Evolutionary conservation across 2,888 invertebrate genomes (phyloP).

Genomic region (Rambutsinella grinnellia): DNA sequence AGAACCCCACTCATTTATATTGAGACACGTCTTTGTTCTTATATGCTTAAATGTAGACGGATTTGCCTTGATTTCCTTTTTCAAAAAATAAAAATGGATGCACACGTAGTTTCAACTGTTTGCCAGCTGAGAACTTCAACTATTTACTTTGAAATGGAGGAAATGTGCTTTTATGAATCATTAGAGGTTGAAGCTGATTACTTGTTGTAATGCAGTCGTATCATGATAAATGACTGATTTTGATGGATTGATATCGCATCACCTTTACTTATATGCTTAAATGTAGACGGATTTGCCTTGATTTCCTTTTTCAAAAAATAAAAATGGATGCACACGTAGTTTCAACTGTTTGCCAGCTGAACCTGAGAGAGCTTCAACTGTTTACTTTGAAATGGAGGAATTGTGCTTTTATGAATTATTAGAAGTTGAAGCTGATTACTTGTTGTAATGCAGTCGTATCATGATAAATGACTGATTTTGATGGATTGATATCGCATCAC

Average conservation of each 20-base stretch:
- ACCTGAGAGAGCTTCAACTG: too few relatives aligned
- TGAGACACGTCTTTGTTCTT: too few relatives aligned
- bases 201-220: neutral
- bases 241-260: conserved; percentile 48
- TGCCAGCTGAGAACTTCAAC: neutral
- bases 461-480: conserved; percentile 49
- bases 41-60: neutral
- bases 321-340: too few relatives aligned
- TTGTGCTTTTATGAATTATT: neutral
- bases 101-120: too few relatives aligned
- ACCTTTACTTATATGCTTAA: neutral
- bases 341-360: neutral
- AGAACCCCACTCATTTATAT: neutral
- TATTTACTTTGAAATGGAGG: neutral
- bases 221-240: conserved; percentile 45
- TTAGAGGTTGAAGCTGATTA: neutral
- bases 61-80: neutral
- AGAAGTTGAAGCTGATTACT: neutral
- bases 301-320: neutral
- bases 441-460: neutral
- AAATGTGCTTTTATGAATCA: neutral
- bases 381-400: neutral
- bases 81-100: neutral
- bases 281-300: neutral
- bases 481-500: conserved; percentile 45